Evolutionary conservation across 2,113 vertebrate species (phyloP).

Genomic region (Gobius niger): DNA sequence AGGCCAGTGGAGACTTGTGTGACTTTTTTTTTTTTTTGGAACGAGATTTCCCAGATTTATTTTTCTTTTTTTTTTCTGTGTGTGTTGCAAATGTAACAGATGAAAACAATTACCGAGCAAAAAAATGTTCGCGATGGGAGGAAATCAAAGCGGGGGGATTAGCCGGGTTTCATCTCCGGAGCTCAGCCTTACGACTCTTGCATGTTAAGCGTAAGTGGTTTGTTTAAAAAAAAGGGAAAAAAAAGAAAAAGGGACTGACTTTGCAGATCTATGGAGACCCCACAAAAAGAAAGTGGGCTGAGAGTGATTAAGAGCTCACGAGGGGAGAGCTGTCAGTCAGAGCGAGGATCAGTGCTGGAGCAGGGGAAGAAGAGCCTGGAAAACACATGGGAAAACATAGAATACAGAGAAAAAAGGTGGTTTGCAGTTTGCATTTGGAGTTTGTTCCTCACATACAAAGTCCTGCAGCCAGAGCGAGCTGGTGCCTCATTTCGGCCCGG

Average conservation of each 20-base stretch:
- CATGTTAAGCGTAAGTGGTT: background rate
- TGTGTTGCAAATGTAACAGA: constrained; percentile 55
- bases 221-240: background rate
- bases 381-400: background rate
- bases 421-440: too few species aligned
- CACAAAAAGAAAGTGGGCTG: constrained; percentile 12
- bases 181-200: constrained; percentile 41
- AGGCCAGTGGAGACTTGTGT: constrained; percentile 57
- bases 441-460: too few species aligned
- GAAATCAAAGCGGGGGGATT: constrained; percentile 49
- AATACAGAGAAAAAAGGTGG: too few species aligned
- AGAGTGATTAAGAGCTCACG: constrained; percentile 21
- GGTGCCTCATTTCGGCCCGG: too few species aligned
- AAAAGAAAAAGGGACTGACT: background rate
- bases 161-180: constrained; percentile 46
- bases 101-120: constrained; percentile 73
- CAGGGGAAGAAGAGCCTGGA: background rate
- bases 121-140: constrained; percentile 53
- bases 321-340: constrained; percentile 33
- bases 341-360: background rate
- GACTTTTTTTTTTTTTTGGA: constrained; percentile 31
- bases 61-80: too few species aligned
- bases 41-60: constrained; percentile 31
- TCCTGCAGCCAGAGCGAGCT: too few species aligned
- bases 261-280: constrained; percentile 9